Evolutionary conservation across 2,888 invertebrate genomes (phyloP).

Genomic region (Candidula unifasciata): DNA sequence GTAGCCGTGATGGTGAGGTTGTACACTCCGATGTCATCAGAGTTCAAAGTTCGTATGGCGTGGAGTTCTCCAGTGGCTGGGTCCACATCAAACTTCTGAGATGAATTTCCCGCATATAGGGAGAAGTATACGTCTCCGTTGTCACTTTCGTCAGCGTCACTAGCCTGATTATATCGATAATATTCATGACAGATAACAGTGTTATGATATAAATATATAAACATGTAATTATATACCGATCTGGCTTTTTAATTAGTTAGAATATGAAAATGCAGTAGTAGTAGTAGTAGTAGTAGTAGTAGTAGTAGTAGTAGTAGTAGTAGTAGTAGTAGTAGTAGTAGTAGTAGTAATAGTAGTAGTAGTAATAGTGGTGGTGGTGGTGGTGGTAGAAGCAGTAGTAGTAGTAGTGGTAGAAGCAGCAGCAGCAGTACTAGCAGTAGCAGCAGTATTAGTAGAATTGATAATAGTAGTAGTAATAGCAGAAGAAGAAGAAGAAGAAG

Average conservation of each 20-base stretch:
- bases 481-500: neutral
- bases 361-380: no score
- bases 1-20: slow-evolving; percentile 53
- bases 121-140: slow-evolving; percentile 59
- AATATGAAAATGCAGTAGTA: slow-evolving; percentile 13
- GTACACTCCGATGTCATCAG: slow-evolving; percentile 53
- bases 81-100: slow-evolving; percentile 57
- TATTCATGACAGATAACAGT: neutral
- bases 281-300: slow-evolving; percentile 35
- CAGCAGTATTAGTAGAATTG: no score
- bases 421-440: no score
- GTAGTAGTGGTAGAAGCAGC: neutral
- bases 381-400: neutral
- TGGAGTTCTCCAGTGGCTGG: slow-evolving; percentile 59
- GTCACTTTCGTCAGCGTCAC: slow-evolving; percentile 61
- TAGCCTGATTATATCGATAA: slow-evolving; percentile 46
- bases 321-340: slow-evolving; percentile 36
- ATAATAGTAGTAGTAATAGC: neutral
- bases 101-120: slow-evolving; percentile 55
- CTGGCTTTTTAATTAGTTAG: no score
- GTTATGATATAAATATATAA: neutral
- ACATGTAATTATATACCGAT: no score
- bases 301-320: slow-evolving; percentile 36
- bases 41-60: slow-evolving; percentile 25
- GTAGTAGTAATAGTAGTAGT: slow-evolving; percentile 1